These are phyloP conservation scores for Elephas maximus DNA, from an alignment of 2,113 vertebrate species.

Conservation along the genomic window DNA sequence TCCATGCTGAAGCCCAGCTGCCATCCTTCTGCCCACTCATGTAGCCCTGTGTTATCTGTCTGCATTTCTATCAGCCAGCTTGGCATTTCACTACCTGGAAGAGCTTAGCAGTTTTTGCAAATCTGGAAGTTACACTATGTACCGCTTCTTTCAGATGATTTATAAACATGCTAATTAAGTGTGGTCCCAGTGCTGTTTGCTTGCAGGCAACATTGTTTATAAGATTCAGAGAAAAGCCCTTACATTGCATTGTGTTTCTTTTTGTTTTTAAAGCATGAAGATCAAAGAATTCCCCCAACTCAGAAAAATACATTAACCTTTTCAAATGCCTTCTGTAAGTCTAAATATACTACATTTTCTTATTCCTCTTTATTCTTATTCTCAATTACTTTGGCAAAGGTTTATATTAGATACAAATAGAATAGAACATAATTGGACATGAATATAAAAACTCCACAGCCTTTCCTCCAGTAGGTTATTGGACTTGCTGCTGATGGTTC, in stretches of 20 bases:
- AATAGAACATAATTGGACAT: neutral
- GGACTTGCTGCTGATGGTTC: neutral
- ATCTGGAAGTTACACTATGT: conserved; percentile 41
- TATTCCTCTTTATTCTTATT: conserved; percentile 56
- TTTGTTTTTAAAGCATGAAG: neutral
- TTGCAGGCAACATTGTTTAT: conserved; percentile 31
- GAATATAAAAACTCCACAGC: neutral
- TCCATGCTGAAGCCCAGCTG: conserved; percentile 44
- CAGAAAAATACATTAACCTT: conserved; percentile 63
- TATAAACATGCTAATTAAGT: conserved; percentile 59
- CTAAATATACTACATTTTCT: conserved; percentile 58
- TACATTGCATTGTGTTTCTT: conserved; percentile 5
- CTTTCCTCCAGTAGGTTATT: neutral
- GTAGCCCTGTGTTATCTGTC: neutral
- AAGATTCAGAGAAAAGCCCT: conserved; percentile 38
- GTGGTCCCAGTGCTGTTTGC: neutral
- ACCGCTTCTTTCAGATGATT: conserved; percentile 46
- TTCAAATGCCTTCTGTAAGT: conserved; percentile 63
- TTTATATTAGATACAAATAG: neutral
- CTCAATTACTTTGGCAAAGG: conserved; percentile 55
- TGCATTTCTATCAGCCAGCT: conserved; percentile 51
- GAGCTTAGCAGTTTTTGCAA: conserved; percentile 20
- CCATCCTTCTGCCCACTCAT: neutral
- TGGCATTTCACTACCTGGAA: conserved; percentile 59
- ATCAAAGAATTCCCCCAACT: conserved; percentile 60